phyloP scores from a whole-genome alignment of 1,140 invertebrate genomes.

The Andricus grossulariae region DNA sequence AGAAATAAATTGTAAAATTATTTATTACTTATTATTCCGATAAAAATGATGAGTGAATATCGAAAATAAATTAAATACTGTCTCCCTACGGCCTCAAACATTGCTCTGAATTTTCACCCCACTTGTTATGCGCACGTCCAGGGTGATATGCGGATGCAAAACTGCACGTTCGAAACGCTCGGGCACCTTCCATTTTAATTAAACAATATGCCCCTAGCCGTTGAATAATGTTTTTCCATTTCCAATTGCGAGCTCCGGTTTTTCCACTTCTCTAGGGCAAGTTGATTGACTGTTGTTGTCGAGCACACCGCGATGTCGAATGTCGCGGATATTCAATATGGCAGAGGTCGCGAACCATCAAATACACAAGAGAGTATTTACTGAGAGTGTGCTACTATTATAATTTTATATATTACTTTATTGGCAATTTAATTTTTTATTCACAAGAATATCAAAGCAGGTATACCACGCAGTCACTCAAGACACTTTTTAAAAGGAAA shows the following conservation, averaged over 20 bases:
- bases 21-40: background rate
- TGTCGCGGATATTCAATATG: conserved; percentile 18
- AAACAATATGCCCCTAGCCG: conserved; percentile 49
- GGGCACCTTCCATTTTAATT: conserved; percentile 52
- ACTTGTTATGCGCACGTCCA: conserved; percentile 32
- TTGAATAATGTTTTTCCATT: conserved; percentile 52
- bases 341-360: conserved; percentile 31
- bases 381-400: background rate
- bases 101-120: conserved; percentile 18
- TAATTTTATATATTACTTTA: too few species aligned
- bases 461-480: too few species aligned
- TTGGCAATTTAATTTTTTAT: too few species aligned
- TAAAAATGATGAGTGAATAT: background rate
- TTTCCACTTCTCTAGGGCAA: conserved; percentile 33
- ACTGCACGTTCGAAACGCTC: conserved; percentile 39
- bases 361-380: conserved; percentile 30
- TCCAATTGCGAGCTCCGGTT: conserved; percentile 38
- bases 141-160: conserved; percentile 50
- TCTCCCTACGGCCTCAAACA: background rate
- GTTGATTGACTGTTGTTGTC: conserved; percentile 43
- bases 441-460: too few species aligned
- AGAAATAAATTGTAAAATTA: background rate
- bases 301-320: background rate
- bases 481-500: too few species aligned
- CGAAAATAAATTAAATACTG: background rate